Percentiles rank a stretch among this genome's conserved stretches.
Evolutionary conservation across 2,888 invertebrate genomes (phyloP).

Genomic region (Dryocosmus kuriphilus): DNA sequence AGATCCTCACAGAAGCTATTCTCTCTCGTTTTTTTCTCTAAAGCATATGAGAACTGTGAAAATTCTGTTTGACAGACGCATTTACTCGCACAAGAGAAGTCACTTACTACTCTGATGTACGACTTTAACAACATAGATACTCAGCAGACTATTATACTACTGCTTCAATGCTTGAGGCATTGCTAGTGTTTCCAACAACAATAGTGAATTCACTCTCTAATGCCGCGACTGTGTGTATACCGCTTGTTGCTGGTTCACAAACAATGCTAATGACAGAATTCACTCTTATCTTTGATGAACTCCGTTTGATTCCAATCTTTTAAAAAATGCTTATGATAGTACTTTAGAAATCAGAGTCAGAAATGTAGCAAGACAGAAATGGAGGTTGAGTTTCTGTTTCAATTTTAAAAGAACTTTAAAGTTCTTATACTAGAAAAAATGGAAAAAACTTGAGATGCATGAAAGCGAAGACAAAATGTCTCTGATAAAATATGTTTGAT

Average conservation of each 20-base stretch:
- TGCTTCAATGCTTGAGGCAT: constrained; percentile 29
- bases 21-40: background rate
- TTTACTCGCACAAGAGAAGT: constrained; percentile 12
- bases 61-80: constrained; percentile 8
- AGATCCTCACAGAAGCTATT: background rate
- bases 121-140: background rate
- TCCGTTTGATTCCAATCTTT: background rate
- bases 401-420: no score
- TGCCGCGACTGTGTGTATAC: background rate
- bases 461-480: background rate
- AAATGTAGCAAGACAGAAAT: no score
- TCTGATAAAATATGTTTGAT: background rate
- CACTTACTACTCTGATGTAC: background rate
- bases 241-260: constrained; percentile 1
- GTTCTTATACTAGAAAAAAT: background rate
- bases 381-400: no score
- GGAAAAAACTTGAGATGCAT: background rate
- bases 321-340: background rate
- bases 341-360: background rate
- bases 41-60: background rate
- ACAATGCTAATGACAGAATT: constrained; percentile 19
- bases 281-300: constrained; percentile 6
- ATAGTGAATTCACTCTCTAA: constrained; percentile 32
- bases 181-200: constrained; percentile 38
- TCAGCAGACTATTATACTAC: constrained; percentile 24